Conservation (phyloP, 2,797 vertebrate species). For the Ficedula albicollis region DNA sequence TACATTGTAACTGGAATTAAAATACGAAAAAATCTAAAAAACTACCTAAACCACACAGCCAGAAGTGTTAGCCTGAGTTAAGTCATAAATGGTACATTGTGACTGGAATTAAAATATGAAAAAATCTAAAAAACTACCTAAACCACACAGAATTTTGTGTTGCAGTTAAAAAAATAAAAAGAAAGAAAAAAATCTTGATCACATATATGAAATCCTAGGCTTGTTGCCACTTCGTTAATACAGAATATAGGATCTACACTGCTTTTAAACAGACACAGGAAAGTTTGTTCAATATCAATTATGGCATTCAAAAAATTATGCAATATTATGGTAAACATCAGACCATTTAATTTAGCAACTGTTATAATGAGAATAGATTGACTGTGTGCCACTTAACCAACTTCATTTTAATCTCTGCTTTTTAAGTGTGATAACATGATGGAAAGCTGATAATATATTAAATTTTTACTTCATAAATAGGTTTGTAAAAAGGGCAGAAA, state of each 20-base stretch:
- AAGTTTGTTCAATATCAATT: background rate
- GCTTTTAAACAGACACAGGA: background rate
- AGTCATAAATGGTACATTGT: conserved; percentile 12
- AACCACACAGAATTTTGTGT: background rate
- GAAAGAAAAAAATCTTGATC: background rate
- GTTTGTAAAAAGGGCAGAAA: background rate
- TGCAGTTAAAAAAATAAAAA: background rate
- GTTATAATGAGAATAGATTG: conserved; percentile 7
- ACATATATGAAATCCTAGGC: background rate
- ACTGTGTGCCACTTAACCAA: background rate
- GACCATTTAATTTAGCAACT: background rate
- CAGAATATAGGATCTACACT: background rate
- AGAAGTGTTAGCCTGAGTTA: background rate
- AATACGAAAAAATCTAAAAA: background rate
- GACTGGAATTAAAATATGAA: conserved; percentile 11
- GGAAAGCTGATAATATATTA: background rate
- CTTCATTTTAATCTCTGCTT: background rate
- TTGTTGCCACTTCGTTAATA: background rate
- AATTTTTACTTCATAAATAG: background rate
- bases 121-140: background rate
- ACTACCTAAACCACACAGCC: background rate
- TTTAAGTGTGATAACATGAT: background rate
- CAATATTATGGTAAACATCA: background rate
- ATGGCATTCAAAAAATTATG: background rate
- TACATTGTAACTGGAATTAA: background rate